Evolutionary conservation across 1,140 invertebrate genomes (phyloP).

Genomic region (Heliconius eleuchia): DNA sequence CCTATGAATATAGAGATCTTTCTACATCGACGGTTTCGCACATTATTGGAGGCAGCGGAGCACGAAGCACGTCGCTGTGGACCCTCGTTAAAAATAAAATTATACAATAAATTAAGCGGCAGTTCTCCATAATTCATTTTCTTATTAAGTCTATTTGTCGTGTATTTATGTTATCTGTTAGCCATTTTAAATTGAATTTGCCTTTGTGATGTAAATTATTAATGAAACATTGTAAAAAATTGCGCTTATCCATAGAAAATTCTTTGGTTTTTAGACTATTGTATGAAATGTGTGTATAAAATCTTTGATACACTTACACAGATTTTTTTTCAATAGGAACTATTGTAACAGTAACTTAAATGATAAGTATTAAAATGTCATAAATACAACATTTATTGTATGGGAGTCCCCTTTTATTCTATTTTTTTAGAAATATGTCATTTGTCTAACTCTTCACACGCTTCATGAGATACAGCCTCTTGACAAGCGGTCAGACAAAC

Average conservation of each 20-base stretch:
- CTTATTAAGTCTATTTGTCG: conserved; percentile 34
- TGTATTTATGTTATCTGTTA: conserved; percentile 30
- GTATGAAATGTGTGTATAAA: background rate
- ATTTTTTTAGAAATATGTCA: no score
- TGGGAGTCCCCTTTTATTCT: no score
- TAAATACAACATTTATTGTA: no score
- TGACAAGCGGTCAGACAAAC: no score
- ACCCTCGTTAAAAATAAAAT: conserved; percentile 70
- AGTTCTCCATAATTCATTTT: conserved; percentile 48
- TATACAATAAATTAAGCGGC: conserved; percentile 59
- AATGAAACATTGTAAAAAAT: background rate
- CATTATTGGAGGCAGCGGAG: conserved; percentile 64
- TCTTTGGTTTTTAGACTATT: background rate
- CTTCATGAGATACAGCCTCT: no score
- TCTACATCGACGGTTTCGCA: conserved; percentile 55
- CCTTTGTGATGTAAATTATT: conserved; percentile 8
- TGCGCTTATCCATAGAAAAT: background rate
- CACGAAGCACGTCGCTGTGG: conserved; percentile 58
- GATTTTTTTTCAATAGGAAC: background rate
- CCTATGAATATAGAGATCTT: conserved; percentile 50
- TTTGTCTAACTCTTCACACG: no score
- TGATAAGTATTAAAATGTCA: no score
- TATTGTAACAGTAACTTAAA: background rate
- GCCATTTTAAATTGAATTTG: conserved; percentile 27
- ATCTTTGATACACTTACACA: background rate